Conservation (phyloP, 1,140 invertebrate genomes). For the Diabrotica virgifera region DNA sequence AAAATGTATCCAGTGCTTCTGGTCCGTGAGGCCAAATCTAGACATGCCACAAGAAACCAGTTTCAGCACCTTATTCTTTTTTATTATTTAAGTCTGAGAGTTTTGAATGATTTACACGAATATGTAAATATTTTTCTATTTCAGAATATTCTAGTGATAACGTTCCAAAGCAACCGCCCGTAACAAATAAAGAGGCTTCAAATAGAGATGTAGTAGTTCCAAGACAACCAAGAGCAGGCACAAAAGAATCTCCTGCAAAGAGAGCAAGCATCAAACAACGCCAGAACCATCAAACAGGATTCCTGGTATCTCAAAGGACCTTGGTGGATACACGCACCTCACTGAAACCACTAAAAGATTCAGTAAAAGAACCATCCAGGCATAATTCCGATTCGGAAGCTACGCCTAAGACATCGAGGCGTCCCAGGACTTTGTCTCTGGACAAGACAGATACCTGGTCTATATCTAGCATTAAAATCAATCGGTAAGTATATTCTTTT, state of each 20-base stretch:
- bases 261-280: conserved; percentile 36
- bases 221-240: conserved; percentile 29
- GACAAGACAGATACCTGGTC: conserved; percentile 41
- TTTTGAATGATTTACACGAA: too few species aligned
- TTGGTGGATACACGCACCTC: too few species aligned
- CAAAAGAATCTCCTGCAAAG: conserved; percentile 32
- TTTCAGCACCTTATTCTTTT: too few species aligned
- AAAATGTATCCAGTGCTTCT: too few species aligned
- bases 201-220: not conserved
- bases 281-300: too few species aligned
- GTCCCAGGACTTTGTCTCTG: conserved; percentile 38
- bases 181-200: not conserved
- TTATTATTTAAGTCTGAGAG: too few species aligned
- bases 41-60: too few species aligned
- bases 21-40: too few species aligned
- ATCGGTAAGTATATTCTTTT: conserved; percentile 26
- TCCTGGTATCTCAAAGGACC: too few species aligned
- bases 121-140: not conserved
- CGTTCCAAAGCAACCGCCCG: not conserved
- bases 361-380: too few species aligned
- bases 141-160: not conserved
- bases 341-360: too few species aligned
- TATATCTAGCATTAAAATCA: conserved; percentile 16
- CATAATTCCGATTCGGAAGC: conserved; percentile 40
- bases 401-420: conserved; percentile 33